Conservation (phyloP, 2,888 invertebrate genomes). For the Chalcis sispes region DNA sequence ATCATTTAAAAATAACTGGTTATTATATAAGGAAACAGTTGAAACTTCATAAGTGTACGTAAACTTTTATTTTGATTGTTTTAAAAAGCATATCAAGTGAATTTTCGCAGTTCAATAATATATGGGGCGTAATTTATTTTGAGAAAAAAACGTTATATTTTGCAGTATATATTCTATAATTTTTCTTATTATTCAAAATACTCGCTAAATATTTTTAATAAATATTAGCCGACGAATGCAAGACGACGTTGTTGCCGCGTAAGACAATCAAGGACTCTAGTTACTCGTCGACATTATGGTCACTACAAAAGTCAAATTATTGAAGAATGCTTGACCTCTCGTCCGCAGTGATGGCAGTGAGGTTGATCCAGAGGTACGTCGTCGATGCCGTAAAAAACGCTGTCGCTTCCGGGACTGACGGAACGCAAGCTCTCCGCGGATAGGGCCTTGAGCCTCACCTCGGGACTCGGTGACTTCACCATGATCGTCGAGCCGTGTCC, state of each 20-base stretch:
- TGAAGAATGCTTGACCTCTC: slow-evolving; percentile 79
- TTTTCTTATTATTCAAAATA: too few relatives aligned
- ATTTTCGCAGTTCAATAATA: too few relatives aligned
- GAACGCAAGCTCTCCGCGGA: slow-evolving; percentile 92
- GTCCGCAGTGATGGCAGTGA: slow-evolving; percentile 90
- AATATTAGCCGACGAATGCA: too few relatives aligned
- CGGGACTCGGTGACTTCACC: slow-evolving; percentile 75
- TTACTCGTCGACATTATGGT: neutral
- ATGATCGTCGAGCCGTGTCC: slow-evolving; percentile 67
- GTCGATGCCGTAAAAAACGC: slow-evolving; percentile 90
- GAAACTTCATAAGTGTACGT: too few relatives aligned
- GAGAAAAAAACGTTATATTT: too few relatives aligned
- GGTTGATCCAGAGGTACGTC: slow-evolving; percentile 71
- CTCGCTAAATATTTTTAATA: too few relatives aligned
- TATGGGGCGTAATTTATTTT: too few relatives aligned
- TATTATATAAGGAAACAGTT: too few relatives aligned
- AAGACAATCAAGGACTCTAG: neutral
- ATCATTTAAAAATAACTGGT: too few relatives aligned
- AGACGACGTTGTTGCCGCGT: neutral
- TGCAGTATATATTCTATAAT: too few relatives aligned
- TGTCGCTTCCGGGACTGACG: slow-evolving; percentile 93
- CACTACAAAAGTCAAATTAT: neutral
- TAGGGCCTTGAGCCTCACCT: slow-evolving; percentile 84
- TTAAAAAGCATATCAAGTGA: too few relatives aligned
- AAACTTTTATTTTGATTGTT: too few relatives aligned